A percentile compares a stretch with the other conserved stretches of the same genome.
phyloP scores from a whole-genome alignment of 2,888 invertebrate species.

The Volucella bombylans region DNA sequence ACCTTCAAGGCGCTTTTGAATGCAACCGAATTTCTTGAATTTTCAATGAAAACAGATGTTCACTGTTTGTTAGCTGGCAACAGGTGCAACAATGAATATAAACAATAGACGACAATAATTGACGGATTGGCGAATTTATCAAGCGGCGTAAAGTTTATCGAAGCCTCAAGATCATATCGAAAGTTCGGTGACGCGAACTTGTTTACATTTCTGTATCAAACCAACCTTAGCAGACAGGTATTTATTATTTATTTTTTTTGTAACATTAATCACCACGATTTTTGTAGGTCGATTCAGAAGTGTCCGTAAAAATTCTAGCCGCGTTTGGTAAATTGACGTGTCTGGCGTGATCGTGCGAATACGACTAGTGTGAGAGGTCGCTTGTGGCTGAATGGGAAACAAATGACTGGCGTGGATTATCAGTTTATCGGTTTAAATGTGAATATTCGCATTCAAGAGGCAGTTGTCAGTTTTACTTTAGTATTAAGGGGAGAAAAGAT shows the following conservation, averaged over 20 bases:
- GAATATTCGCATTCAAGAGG: neutral
- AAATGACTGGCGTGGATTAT: neutral
- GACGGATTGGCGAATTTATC: no score
- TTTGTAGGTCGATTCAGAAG: neutral
- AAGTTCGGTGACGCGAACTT: neutral
- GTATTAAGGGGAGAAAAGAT: neutral
- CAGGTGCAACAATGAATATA: no score
- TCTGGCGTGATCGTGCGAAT: neutral
- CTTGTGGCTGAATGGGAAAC: neutral
- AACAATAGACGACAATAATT: no score
- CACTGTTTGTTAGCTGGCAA: no score
- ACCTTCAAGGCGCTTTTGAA: no score
- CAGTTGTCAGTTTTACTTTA: conserved; percentile 19
- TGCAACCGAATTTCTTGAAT: no score
- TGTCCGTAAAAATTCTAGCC: neutral
- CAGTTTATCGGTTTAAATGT: conserved; percentile 15
- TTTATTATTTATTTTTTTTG: neutral
- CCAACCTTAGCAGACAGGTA: neutral
- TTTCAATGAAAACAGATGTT: no score
- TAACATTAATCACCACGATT: neutral
- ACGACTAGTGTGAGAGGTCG: conserved; percentile 3
- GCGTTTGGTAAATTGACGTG: neutral
- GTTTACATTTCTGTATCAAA: neutral
- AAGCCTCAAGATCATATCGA: neutral
- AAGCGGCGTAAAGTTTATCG: conserved; percentile 5